A percentile compares a stretch with the other conserved stretches of the same genome.
These are phyloP conservation scores for Caracal caracal DNA, from an alignment of 2,113 vertebrate genomes.

Conservation along the genomic window DNA sequence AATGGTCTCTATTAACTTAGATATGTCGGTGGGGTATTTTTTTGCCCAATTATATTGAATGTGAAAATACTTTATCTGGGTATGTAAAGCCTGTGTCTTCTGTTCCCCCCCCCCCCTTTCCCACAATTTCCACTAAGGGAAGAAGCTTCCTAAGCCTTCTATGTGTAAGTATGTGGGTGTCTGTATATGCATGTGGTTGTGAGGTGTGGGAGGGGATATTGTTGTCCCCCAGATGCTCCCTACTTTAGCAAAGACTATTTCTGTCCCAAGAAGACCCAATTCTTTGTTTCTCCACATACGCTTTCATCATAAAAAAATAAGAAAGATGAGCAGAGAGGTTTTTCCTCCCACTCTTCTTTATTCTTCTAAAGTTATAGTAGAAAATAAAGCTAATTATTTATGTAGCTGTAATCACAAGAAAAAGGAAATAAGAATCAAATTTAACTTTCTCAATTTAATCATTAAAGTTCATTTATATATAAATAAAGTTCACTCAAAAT, in stretches of 20 bases:
- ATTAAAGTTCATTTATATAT: not conserved
- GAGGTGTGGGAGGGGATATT: no score
- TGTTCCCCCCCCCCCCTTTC: not conserved
- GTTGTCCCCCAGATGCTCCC: no score
- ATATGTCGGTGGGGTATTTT: not conserved
- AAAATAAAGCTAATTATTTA: not conserved
- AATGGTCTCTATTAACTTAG: not conserved
- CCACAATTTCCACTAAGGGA: not conserved
- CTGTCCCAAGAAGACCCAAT: not conserved
- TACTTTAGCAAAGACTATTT: not conserved
- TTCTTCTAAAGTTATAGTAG: not conserved
- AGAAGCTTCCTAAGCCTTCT: not conserved
- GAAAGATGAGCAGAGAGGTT: not conserved
- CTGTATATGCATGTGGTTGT: no score
- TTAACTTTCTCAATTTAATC: not conserved
- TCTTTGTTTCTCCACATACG: not conserved
- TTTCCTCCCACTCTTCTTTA: not conserved
- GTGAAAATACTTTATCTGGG: not conserved
- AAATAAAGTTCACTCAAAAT: not conserved
- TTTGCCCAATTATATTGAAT: not conserved
- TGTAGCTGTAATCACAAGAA: not conserved
- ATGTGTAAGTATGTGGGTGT: not conserved
- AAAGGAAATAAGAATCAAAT: not conserved
- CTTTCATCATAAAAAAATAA: not conserved
- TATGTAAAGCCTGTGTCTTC: not conserved